Evolutionary conservation across 2,888 invertebrate species (phyloP).

Genomic region (Yponomeuta plumbellus): DNA sequence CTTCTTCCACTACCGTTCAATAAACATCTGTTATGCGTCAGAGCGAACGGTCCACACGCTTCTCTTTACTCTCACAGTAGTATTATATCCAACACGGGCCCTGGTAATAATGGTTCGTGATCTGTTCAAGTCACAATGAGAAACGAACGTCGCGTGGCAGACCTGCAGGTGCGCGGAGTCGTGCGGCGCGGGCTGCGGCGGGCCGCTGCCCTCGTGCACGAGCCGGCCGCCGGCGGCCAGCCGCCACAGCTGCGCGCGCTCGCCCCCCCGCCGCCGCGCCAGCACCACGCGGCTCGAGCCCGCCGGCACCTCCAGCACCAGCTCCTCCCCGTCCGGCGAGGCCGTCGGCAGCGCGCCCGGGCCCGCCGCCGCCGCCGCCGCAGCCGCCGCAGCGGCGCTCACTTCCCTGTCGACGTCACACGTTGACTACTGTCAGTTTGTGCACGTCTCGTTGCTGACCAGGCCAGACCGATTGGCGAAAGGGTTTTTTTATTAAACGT

Average conservation of each 20-base stretch:
- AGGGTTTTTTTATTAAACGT: no score
- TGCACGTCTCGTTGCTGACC: no score
- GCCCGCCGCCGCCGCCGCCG: constrained; percentile 26
- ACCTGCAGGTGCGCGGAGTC: constrained; percentile 66
- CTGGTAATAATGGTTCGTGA: no score
- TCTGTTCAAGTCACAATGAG: no score
- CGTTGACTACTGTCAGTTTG: no score
- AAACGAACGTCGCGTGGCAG: no score
- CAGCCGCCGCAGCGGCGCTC: constrained; percentile 36
- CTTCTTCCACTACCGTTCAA: no score
- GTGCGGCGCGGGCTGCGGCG: constrained; percentile 70
- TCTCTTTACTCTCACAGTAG: no score
- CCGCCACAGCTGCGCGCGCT: constrained; percentile 92
- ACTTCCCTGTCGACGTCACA: constrained; percentile 20
- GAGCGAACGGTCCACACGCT: no score
- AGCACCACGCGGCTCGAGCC: constrained; percentile 81
- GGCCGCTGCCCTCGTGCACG: constrained; percentile 93
- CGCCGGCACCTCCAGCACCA: constrained; percentile 87
- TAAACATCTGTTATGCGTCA: no score
- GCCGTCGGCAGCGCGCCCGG: constrained; percentile 30
- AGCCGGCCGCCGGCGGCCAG: constrained; percentile 93
- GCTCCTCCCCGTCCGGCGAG: constrained; percentile 80
- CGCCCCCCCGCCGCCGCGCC: constrained; percentile 79
- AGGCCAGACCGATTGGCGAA: no score
- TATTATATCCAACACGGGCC: no score